Base-by-base conservation (phyloP, 2,113 vertebrate species). In the Psilopogon haemacephalus region DNA sequence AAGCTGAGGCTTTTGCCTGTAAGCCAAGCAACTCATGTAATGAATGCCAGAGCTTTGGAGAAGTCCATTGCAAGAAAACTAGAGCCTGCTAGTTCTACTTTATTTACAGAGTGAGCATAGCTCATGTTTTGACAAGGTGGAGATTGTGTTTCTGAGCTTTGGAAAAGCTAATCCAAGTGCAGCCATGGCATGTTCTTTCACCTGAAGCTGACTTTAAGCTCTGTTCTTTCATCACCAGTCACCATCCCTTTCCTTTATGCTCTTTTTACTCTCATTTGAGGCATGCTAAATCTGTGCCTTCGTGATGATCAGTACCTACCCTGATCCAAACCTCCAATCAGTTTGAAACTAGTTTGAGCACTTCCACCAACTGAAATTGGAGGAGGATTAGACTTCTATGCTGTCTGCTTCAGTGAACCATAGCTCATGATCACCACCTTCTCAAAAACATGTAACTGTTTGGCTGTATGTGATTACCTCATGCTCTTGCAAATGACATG, bases 381-480 rank as follows among this genome's bases (percentile, higher is more conserved):
- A 92, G 91, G 89, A 91, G 74, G 77, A 89, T 92, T 92, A 94
- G 56, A n/a, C 42, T 69, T 92, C 65, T 77, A 27, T 35, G 33
- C 81, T 70, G 67, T 44, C 71, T 87, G 50, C 26, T 94, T 60
- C 75, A 35, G 3, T 85, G 82, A 94, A 84, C 71, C 64, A 46
- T 23, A 73, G 55, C 40, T 82, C 35, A 10, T 50, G 52, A 59
- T 90, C 68, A 85, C 72, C 70, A 93, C 40, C 54, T 81, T 80
- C 68, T 77, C 54, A 81, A 55, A 93, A 86, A 18, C 70, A 38
- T 0, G 7, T 24, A 82, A 85, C 27, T 35, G 76, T 62, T 65
- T 83, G 70, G n/a, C 63, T 63, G 54, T 1, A 30, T 48, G 15
- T 55, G 46, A 63, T 27, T 79, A 23, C 60, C 55, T 52, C 59